Conservation (phyloP, 2,113 vertebrate genomes). For the Pachycephala philippinensis region DNA sequence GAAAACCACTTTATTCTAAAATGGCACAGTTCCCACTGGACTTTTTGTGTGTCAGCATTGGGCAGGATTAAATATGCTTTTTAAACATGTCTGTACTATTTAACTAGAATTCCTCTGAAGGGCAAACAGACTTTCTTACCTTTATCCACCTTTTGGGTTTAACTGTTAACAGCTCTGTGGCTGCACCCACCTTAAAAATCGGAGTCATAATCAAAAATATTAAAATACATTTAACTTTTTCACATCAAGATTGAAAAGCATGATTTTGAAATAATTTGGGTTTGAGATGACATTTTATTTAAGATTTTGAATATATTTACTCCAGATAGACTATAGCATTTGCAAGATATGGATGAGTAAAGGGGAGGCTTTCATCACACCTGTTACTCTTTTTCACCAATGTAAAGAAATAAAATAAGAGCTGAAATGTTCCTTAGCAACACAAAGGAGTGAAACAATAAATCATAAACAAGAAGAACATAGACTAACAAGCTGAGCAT, state of each 20-base stretch:
- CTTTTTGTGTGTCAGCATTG: not conserved
- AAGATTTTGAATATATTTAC: not conserved
- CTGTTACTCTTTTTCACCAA: not conserved
- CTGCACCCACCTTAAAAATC: not conserved
- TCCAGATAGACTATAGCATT: not conserved
- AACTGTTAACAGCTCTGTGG: not conserved
- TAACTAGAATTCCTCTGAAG: not conserved
- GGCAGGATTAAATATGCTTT: not conserved
- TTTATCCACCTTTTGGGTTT: not conserved
- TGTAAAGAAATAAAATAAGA: not conserved
- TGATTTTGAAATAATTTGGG: not conserved
- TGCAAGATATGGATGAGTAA: not conserved
- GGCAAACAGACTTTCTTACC: not conserved
- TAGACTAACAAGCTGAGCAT: not conserved
- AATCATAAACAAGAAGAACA: not conserved
- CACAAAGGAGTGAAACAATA: not conserved
- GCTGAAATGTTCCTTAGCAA: not conserved
- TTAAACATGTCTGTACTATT: not conserved
- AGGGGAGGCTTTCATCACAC: not conserved
- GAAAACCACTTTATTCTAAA: not conserved
- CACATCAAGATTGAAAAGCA: not conserved
- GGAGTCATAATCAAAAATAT: not conserved
- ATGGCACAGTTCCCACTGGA: not conserved
- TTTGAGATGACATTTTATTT: not conserved
- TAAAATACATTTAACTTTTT: not conserved